phyloP scores from a whole-genome alignment of 1,140 invertebrate species.

The Prorops nasuta region DNA sequence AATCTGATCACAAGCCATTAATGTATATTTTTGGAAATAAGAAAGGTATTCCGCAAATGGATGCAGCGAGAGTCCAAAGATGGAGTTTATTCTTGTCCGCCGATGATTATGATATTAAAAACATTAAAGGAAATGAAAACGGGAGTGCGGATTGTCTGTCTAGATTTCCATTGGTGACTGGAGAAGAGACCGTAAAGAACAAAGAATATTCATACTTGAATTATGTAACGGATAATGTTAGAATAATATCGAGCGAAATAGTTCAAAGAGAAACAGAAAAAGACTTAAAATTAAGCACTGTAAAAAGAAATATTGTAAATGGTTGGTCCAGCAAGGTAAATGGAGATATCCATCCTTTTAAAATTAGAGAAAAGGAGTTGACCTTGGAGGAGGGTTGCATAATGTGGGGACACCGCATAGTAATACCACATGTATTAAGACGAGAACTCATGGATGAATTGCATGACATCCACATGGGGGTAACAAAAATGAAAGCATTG shows the following conservation, averaged over 20 bases:
- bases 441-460: slow-evolving; percentile 31
- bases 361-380: slow-evolving; percentile 13
- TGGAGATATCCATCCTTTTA: background rate
- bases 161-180: background rate
- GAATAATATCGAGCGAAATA: background rate
- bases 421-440: slow-evolving; percentile 26
- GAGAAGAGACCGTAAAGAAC: background rate
- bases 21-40: slow-evolving; percentile 25
- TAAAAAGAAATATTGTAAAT: background rate
- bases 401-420: slow-evolving; percentile 31
- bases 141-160: background rate
- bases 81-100: background rate
- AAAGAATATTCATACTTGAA: background rate
- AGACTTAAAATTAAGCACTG: background rate
- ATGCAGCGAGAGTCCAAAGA: background rate
- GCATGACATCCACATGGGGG: slow-evolving; percentile 32
- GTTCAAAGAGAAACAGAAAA: background rate
- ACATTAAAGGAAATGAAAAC: background rate
- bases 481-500: slow-evolving; percentile 34
- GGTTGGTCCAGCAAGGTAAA: slow-evolving; percentile 10
- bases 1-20: slow-evolving; percentile 36
- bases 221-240: background rate
- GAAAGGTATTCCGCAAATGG: slow-evolving; percentile 13
- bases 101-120: background rate
- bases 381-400: slow-evolving; percentile 25